Conservation (phyloP, 92 coral and sea anemone genomes). For the Montipora capitata region DNA sequence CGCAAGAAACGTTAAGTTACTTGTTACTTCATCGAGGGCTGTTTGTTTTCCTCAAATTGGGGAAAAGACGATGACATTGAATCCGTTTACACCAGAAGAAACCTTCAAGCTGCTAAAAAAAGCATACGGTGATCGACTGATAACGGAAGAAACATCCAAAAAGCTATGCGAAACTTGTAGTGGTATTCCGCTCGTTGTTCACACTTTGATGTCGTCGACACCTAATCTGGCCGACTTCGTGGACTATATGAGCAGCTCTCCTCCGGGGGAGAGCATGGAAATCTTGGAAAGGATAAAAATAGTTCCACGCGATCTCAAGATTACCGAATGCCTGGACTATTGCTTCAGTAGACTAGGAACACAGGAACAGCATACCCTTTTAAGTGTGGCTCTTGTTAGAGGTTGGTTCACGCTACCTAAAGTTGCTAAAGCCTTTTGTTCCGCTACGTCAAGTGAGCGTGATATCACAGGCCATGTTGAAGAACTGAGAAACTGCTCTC, state of each 20-base stretch:
- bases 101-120: too few relatives aligned
- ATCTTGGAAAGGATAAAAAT: too few relatives aligned
- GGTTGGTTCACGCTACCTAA: conserved; percentile 1
- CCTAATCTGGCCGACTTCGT: too few relatives aligned
- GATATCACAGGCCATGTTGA: conserved; percentile 24
- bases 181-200: too few relatives aligned
- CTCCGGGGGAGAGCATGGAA: too few relatives aligned
- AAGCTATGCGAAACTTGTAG: too few relatives aligned
- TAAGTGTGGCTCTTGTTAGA: neutral
- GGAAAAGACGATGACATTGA: neutral
- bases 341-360: conserved; percentile 30
- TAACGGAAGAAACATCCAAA: too few relatives aligned
- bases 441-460: neutral
- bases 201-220: too few relatives aligned
- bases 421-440: neutral
- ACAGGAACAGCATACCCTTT: neutral
- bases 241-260: too few relatives aligned
- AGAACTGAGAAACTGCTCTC: conserved; percentile 25
- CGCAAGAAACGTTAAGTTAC: conserved; percentile 45
- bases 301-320: neutral
- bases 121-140: too few relatives aligned
- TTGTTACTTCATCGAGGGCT: conserved; percentile 60
- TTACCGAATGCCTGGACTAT: neutral
- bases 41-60: conserved; percentile 19
- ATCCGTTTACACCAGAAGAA: neutral